Evolutionary conservation across 2,888 invertebrate genomes (phyloP).

Genomic region (Torymus tubicola): DNA sequence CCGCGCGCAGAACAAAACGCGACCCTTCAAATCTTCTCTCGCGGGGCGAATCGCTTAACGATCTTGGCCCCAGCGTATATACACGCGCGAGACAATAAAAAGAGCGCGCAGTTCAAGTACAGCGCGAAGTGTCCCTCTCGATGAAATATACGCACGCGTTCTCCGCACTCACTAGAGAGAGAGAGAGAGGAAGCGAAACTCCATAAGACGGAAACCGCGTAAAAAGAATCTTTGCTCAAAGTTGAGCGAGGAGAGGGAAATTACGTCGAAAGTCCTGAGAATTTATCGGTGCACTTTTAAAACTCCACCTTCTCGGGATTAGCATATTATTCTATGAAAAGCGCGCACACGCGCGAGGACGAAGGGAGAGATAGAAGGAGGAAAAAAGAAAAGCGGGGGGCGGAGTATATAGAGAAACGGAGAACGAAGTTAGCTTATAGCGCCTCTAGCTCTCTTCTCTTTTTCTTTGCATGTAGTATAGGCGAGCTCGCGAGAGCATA

Average conservation of each 20-base stretch:
- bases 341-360: conserved; percentile 55
- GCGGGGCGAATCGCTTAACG: conserved; percentile 37
- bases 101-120: conserved; percentile 22
- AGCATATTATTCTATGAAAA: conserved; percentile 75
- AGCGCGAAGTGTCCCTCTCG: conserved; percentile 47
- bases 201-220: conserved; percentile 64
- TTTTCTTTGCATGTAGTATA: conserved; percentile 54
- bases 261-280: conserved; percentile 76
- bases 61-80: background rate
- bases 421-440: conserved; percentile 57
- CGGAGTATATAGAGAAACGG: conserved; percentile 55
- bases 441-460: conserved; percentile 33
- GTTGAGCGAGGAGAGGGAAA: conserved; percentile 70
- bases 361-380: conserved; percentile 31
- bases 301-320: conserved; percentile 75
- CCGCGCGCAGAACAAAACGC: conserved; percentile 24
- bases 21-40: background rate
- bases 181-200: conserved; percentile 57
- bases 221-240: conserved; percentile 70
- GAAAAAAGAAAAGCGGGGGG: conserved; percentile 58
- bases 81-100: conserved; percentile 42
- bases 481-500: conserved; percentile 68
- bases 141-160: conserved; percentile 60
- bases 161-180: background rate
- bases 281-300: conserved; percentile 76